Evolutionary conservation across 2,888 invertebrate genomes (phyloP), one percentile per base, ranked within the genome.

Genomic region (Eupeodes luniger): DNA sequence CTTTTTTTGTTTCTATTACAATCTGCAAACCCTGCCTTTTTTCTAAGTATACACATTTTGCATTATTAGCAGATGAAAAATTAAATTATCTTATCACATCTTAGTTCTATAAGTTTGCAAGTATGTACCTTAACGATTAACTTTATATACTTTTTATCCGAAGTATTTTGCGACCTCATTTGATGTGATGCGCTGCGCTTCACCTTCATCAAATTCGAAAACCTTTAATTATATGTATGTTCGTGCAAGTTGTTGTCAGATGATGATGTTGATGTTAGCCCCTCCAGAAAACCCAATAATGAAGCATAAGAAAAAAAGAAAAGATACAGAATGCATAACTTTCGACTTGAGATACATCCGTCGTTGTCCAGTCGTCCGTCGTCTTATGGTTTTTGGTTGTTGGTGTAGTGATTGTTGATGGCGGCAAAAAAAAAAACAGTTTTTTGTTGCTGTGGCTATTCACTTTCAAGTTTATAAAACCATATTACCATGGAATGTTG

Each of bases 391-490:
- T 27, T 27, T 27, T 27, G 69, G 19, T 64, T 2, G 64, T 64
- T 5, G 19, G 19, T 19, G 47, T 19, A 5, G 6, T 40, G 40
- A 40, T 40, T 5, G 40, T 40, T 40, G 40, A 40, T 9, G 40
- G 40, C 6, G 40, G 40, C 9, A 40, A 7, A 47, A 66, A 7
- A 47, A 66, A 44, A n/a, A 36, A 11, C 34, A 1, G 55, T 57
- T 40, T 40, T 40, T 40, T 34, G 57, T 59, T 72, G 34, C 51
- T 69, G 44, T 49, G 40, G 34, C 36, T 69, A 70, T 61, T 67
- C 34, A 81, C 74, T 72, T 82, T 78, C 78, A 76, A 86, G 70
- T 67, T 51, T 83, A 83, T 86, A 86, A 79, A 79, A 87, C 40
- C 80, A 75, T 40, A 49, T 77, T 44, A 51, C 19, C 47, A 40